Percentiles rank a stretch among this genome's conserved stretches.
Conservation (phyloP, 2,113 vertebrate genomes). For the Daubentonia madagascariensis region DNA sequence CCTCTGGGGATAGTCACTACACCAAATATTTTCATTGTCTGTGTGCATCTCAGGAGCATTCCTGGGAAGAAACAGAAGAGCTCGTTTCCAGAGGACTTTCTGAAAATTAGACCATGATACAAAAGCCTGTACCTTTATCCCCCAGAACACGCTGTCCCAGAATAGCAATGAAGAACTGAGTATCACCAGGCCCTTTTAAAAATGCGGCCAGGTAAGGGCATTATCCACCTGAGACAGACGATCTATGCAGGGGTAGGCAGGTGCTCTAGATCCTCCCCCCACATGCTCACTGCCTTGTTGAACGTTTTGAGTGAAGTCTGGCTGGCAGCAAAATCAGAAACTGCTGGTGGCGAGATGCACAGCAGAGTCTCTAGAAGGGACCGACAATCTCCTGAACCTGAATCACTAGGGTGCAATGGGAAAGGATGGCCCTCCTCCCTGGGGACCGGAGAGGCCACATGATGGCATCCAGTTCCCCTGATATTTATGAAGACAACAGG, state of each 20-base stretch:
- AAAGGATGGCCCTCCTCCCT: not conserved
- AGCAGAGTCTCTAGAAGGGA: not conserved
- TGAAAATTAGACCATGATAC: constrained; percentile 68
- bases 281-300: not conserved
- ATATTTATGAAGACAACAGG: not conserved
- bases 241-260: not conserved
- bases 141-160: not conserved
- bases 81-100: constrained; percentile 67
- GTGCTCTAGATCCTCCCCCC: fast-evolving
- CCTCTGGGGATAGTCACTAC: constrained; percentile 53
- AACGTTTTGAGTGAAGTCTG: not conserved
- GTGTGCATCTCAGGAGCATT: constrained; percentile 61
- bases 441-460: not conserved
- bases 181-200: not conserved
- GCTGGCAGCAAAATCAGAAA: not conserved
- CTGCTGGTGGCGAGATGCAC: not conserved
- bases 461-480: not conserved
- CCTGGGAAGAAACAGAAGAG: constrained; percentile 51
- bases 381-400: not conserved
- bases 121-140: constrained; percentile 64
- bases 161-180: constrained; percentile 38
- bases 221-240: not conserved
- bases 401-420: not conserved
- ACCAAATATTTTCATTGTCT: constrained; percentile 73
- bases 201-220: not conserved